Evolutionary conservation across 2,888 invertebrate genomes (phyloP), one percentile per base, ranked within the genome.

Genomic region (Danaus chrysippus): DNA sequence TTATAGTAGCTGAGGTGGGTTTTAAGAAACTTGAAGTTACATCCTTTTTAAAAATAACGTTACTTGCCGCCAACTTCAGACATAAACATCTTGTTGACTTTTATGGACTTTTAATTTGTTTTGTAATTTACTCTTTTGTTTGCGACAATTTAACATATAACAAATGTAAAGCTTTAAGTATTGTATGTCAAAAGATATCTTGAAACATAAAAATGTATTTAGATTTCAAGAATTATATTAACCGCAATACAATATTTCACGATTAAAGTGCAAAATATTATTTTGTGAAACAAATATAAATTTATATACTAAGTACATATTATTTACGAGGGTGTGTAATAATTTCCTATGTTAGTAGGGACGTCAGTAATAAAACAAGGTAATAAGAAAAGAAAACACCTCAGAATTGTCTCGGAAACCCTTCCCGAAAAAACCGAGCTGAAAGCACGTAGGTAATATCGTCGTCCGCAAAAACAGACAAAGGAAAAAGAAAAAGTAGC

Each of bases 21-120:
- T n/a, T n/a, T n/a, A n/a, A n/a, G n/a, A n/a, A n/a, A n/a, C n/a
- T n/a, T n/a, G 75, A 81, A 82, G 73, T 82, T 82, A 72, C 72
- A 70, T 70, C 76, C 73, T 74, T 72, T 76, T 77, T 75, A 75
- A 74, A 74, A 77, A 77, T 76, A 76, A 74, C 76, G 78, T 72
- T 70, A 67, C 72, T 76, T 64, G 66, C 54, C 58, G 59, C 59
- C 58, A 66, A 67, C 64, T n/a, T n/a, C n/a, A n/a, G n/a, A n/a
- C n/a, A n/a, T n/a, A n/a, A n/a, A n/a, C n/a, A n/a, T n/a, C n/a
- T n/a, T n/a, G 64, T 61, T 64, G 64, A 55, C 64, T 68, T 64
- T 62, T 64, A 62, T 64, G 58, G 60, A 69, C 52, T 67, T 66
- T 68, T 65, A 67, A 68, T 67, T 65, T 63, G 61, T 60, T 65